These are phyloP conservation scores for Tetragonisca angustula DNA, from an alignment of 2,888 invertebrate genomes.

Conservation along the genomic window DNA sequence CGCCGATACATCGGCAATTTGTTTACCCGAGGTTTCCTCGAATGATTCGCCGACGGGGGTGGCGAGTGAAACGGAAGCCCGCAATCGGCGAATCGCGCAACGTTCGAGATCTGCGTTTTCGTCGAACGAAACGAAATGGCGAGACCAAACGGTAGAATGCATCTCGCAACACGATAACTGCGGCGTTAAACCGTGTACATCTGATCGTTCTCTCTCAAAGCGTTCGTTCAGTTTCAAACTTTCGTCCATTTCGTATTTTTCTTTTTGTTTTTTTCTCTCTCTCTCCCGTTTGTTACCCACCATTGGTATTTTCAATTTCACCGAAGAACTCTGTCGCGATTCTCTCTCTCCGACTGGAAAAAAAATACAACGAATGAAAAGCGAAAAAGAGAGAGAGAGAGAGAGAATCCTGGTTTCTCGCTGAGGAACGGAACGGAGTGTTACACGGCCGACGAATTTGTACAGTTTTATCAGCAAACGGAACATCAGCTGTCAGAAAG, in stretches of 20 bases:
- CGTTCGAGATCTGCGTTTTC: not conserved
- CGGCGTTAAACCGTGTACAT: constrained; percentile 4
- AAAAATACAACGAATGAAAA: not conserved
- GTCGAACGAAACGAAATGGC: constrained; percentile 16
- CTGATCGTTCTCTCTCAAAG: not conserved
- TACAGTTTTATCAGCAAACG: constrained; percentile 11
- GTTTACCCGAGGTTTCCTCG: not conserved
- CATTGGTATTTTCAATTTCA: not conserved
- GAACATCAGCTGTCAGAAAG: constrained; percentile 15
- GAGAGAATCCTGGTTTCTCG: not conserved
- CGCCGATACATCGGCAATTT: not conserved
- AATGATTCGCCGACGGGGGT: too few relatives aligned
- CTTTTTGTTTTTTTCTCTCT: not conserved
- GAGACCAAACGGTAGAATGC: constrained; percentile 12
- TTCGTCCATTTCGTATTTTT: not conserved
- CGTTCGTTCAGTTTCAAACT: not conserved
- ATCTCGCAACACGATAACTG: constrained; percentile 19
- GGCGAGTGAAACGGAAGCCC: not conserved
- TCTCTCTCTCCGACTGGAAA: not conserved
- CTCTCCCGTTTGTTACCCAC: not conserved
- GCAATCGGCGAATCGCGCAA: not conserved
- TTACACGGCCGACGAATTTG: constrained; percentile 1
- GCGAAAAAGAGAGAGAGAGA: not conserved
- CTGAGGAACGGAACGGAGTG: not conserved
- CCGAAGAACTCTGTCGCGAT: not conserved